Conservation (phyloP, 2,888 invertebrate species). For the Catonia carolina region DNA sequence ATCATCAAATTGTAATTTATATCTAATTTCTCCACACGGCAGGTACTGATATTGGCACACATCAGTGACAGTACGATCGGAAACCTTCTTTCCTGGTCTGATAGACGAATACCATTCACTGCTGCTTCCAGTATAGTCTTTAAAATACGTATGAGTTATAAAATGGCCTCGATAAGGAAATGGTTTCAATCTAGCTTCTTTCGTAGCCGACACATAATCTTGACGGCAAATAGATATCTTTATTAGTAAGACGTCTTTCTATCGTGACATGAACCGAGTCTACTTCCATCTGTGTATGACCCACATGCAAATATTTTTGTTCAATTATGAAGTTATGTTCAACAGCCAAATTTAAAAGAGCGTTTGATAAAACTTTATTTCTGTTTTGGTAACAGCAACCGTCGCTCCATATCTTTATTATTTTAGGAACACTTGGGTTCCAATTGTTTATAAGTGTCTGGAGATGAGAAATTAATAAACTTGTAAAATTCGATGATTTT, state of each 20-base stretch:
- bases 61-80: not conserved
- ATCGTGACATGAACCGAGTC: slow-evolving; percentile 1
- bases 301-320: slow-evolving; percentile 1
- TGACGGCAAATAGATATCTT: not conserved
- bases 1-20: not conserved
- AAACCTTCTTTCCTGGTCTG: not conserved
- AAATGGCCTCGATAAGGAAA: not conserved
- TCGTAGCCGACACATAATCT: slow-evolving; percentile 6
- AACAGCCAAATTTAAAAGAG: not conserved
- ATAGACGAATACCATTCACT: not conserved
- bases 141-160: not conserved
- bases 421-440: not conserved
- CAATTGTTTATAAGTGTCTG: not conserved
- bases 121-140: not conserved
- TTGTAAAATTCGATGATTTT: slow-evolving; percentile 3
- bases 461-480: not conserved
- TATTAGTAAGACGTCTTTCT: slow-evolving; percentile 1
- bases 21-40: not conserved
- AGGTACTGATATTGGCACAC: not conserved
- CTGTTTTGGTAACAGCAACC: slow-evolving; percentile 2
- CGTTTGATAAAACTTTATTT: slow-evolving; percentile 3
- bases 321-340: not conserved
- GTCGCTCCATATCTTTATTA: slow-evolving; percentile 6
- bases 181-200: slow-evolving; percentile 9
- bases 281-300: not conserved